Conservation (phyloP, 2,888 invertebrate species). For the Drosophila infuscata region DNA sequence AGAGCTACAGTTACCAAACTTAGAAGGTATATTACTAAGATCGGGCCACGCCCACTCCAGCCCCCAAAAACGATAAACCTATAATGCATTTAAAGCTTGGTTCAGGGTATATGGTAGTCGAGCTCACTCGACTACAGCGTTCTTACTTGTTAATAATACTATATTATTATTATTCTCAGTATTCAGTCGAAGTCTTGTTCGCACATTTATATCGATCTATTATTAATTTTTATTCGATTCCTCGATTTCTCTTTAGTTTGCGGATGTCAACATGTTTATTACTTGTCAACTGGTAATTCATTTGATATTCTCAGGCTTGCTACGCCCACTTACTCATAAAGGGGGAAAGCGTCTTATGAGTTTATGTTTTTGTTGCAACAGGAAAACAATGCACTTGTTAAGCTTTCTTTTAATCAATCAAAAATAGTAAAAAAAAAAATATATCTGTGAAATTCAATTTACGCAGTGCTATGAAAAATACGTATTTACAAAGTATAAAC, state of each 20-base stretch:
- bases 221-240: no score
- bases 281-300: slow-evolving; percentile 25
- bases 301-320: slow-evolving; percentile 4
- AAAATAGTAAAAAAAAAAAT: slow-evolving; percentile 20
- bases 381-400: slow-evolving; percentile 33
- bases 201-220: neutral
- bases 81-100: no score
- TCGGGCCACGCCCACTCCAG: no score
- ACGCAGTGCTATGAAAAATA: slow-evolving; percentile 7
- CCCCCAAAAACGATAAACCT: no score
- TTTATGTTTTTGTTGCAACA: slow-evolving; percentile 2
- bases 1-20: no score
- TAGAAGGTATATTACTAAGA: no score
- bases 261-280: slow-evolving; percentile 14
- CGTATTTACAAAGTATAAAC: slow-evolving; percentile 9
- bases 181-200: neutral
- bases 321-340: slow-evolving; percentile 6
- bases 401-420: slow-evolving; percentile 52
- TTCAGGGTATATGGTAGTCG: no score
- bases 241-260: neutral
- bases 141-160: neutral
- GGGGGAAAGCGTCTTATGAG: neutral
- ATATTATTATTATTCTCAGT: neutral
- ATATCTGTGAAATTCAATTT: slow-evolving; percentile 26
- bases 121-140: no score